Conservation (phyloP, 2,113 vertebrate genomes). For the Trachemys scripta region DNA sequence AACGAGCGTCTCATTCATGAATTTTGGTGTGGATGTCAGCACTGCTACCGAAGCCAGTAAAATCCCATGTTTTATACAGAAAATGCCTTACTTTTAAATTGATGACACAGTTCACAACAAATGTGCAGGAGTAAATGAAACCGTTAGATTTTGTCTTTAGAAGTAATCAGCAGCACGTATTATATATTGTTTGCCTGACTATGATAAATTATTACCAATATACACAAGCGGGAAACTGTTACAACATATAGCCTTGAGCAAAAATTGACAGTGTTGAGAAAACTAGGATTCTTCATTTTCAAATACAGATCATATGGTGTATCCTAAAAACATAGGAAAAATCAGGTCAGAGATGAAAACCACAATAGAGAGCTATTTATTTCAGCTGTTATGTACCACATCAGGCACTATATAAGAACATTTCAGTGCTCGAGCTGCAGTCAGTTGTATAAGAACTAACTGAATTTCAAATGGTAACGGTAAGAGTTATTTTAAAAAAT, state of each 20-base stretch:
- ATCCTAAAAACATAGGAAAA: conserved; percentile 62
- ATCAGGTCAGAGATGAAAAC: conserved; percentile 62
- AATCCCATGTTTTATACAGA: neutral
- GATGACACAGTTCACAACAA: conserved; percentile 15
- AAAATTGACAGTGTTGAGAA: conserved; percentile 32
- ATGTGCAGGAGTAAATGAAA: conserved; percentile 57
- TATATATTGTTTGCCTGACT: conserved; percentile 41
- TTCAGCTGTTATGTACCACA: conserved; percentile 26
- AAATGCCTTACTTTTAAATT: conserved; percentile 41
- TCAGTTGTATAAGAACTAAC: neutral
- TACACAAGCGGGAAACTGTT: conserved; percentile 56
- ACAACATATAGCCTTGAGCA: conserved; percentile 58
- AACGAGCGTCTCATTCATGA: neutral
- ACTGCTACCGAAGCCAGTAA: neutral
- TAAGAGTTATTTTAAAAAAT: conserved; percentile 42
- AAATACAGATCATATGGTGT: conserved; percentile 31
- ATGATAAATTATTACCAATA: conserved; percentile 69
- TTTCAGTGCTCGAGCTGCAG: conserved; percentile 2
- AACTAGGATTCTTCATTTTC: conserved; percentile 24
- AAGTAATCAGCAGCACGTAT: conserved; percentile 7
- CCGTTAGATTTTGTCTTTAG: conserved; percentile 36
- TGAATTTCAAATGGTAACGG: conserved; percentile 6
- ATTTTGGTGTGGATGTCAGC: neutral
- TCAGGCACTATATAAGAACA: neutral
- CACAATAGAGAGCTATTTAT: neutral